phyloP scores from a whole-genome alignment of 2,113 vertebrate genomes.

The Nematolebias whitei region DNA sequence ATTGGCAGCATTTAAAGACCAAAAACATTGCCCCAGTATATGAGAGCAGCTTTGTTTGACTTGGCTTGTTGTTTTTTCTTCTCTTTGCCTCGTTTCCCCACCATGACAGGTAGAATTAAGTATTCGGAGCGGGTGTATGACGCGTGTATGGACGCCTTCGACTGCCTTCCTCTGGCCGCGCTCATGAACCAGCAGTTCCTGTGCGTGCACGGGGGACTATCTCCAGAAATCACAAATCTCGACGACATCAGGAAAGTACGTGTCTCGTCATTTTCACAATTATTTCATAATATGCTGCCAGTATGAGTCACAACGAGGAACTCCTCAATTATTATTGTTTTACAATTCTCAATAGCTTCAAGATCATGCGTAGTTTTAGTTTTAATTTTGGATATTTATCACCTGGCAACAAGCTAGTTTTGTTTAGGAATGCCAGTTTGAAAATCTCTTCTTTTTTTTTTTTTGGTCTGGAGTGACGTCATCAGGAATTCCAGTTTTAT shows the following conservation, averaged over 20 bases:
- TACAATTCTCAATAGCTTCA: not conserved
- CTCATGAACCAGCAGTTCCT: slow-evolving; percentile 99
- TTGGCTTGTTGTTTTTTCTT: slow-evolving; percentile 43
- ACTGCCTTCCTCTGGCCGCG: slow-evolving; percentile 98
- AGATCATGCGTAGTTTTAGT: too few species aligned
- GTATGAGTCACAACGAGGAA: not conserved
- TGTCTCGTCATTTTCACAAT: slow-evolving; percentile 48
- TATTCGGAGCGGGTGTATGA: slow-evolving; percentile 98
- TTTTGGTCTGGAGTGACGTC: too few species aligned
- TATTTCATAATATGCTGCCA: slow-evolving; percentile 8
- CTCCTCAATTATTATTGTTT: not conserved
- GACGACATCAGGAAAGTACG: slow-evolving; percentile 99
- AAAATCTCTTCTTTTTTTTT: not conserved
- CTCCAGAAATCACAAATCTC: slow-evolving; percentile 97
- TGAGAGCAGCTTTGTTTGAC: slow-evolving; percentile 59
- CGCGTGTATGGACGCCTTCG: slow-evolving; percentile 98
- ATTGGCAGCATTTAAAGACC: slow-evolving; percentile 45
- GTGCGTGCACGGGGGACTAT: slow-evolving; percentile 96
- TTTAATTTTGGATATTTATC: too few species aligned
- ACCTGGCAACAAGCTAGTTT: not conserved
- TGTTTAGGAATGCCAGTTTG: slow-evolving; percentile 2
- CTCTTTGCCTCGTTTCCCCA: slow-evolving; percentile 43
- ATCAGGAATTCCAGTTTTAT: too few species aligned
- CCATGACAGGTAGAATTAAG: slow-evolving; percentile 97
- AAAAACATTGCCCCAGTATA: slow-evolving; percentile 42